Conservation (phyloP, 2,888 invertebrate species). For the Drosophila macrospina region DNA sequence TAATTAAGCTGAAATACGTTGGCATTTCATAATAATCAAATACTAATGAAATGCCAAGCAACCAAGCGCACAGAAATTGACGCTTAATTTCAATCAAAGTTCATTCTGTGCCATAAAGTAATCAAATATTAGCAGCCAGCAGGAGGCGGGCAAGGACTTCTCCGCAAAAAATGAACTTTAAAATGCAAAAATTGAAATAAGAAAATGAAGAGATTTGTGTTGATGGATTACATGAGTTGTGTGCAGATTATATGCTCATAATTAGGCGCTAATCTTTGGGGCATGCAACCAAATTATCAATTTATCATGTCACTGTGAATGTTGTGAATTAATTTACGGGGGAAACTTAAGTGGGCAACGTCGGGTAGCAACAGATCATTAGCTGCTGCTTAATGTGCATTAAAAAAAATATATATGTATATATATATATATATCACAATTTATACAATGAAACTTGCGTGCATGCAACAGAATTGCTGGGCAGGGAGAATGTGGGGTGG, state of each 20-base stretch:
- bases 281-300: slow-evolving; percentile 9
- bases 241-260: slow-evolving; percentile 8
- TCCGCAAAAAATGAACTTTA: neutral
- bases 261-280: slow-evolving; percentile 1
- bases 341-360: no score
- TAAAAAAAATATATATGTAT: no score
- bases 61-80: slow-evolving; percentile 5
- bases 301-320: slow-evolving; percentile 10
- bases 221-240: slow-evolving; percentile 10
- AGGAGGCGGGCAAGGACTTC: neutral
- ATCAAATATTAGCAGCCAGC: slow-evolving; percentile 7
- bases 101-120: neutral
- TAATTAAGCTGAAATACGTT: slow-evolving; percentile 36
- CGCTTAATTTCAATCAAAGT: slow-evolving; percentile 22
- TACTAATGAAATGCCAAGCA: slow-evolving; percentile 10
- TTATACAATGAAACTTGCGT: neutral
- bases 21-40: slow-evolving; percentile 28
- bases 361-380: neutral
- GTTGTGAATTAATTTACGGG: no score
- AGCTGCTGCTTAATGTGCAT: neutral
- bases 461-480: neutral
- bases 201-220: slow-evolving; percentile 2
- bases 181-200: slow-evolving; percentile 14
- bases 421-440: no score
- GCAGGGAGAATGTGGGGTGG: no score